Evolutionary conservation across 2,888 invertebrate species (phyloP), one percentile per base, ranked within the genome.

Genomic region (Tachystola acroxantha): DNA sequence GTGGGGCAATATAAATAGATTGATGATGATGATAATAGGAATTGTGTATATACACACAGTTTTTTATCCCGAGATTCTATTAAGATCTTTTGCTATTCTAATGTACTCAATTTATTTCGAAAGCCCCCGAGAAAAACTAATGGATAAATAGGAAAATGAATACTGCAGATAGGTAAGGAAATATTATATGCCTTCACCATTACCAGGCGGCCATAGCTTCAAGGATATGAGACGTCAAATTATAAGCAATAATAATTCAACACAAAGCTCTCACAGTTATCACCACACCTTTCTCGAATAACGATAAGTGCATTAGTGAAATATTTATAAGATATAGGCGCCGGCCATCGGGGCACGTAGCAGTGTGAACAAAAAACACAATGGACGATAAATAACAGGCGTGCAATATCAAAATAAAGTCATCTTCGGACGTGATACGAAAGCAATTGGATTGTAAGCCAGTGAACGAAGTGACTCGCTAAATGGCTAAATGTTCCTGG

Each of bases 401-500:
- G 71, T 63, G 71, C 72, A 70, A 77, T 81, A 82, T 82, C 74
- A 80, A 78, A 82, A 81, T 79, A 66, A 74, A 82, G 76, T 79
- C 80, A 80, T 78, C 67, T 68, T 42, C 20, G 59, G 55, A 71
- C 82, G 81, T 81, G 81, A 73, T 63, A 45, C 42, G 78, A 67
- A 71, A 73, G 53, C 50, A 10, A 22, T 10, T n/a, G 35, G 34
- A 31, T 36, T 32, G 36, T 35, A 19, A 36, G 32, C 32, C 39
- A 30, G n/a, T 2, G 9, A 4, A 13, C 7, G 29, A 29, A 13
- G n/a, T 1, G 20, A 19, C 9, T 6, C n/a, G 20, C 31, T 10
- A 14, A 19, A 9, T 27, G 3, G 37, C 37, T 22, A 28, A 25
- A 11, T 10, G 5, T 38, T 36, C 41, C 30, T 22, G 28, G 37